Conservation (phyloP, 2,113 vertebrate species). For the Salvator merianae region DNA sequence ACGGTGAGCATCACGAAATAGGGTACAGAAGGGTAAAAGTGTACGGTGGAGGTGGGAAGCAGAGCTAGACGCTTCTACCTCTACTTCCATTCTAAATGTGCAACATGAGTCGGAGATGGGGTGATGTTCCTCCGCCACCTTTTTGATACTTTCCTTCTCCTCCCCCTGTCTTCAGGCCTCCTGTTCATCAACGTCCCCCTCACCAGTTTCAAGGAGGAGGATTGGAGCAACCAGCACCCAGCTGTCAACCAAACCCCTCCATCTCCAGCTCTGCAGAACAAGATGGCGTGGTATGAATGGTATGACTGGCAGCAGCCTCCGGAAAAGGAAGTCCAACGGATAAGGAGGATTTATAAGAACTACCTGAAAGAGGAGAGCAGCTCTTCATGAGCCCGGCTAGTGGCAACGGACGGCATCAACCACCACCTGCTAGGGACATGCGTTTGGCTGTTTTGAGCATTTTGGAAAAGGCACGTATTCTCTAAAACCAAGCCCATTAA, state of each 20-base stretch:
- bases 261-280: conserved; percentile 50
- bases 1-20: conserved; percentile 72
- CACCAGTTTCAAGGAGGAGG: conserved; percentile 72
- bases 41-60: not conserved
- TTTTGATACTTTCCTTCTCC: rapidly evolving
- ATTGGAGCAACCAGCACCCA: conserved; percentile 81
- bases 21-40: not conserved
- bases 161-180: conserved; percentile 72
- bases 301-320: conserved; percentile 79
- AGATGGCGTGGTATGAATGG: conserved; percentile 85
- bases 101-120: not conserved
- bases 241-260: conserved; percentile 82
- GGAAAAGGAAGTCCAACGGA: conserved; percentile 73
- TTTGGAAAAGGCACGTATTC: too few species aligned
- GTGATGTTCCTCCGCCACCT: not conserved
- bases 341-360: conserved; percentile 79
- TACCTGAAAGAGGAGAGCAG: conserved; percentile 74
- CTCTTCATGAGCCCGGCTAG: not conserved
- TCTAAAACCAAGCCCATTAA: too few species aligned
- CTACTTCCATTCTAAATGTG: too few species aligned
- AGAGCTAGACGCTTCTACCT: not conserved
- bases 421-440: not conserved
- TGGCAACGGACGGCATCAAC: not conserved
- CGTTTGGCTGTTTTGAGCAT: too few species aligned
- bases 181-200: conserved; percentile 75